phyloP scores from a whole-genome alignment of 2,113 vertebrate species.

The Centrocercus urophasianus region DNA sequence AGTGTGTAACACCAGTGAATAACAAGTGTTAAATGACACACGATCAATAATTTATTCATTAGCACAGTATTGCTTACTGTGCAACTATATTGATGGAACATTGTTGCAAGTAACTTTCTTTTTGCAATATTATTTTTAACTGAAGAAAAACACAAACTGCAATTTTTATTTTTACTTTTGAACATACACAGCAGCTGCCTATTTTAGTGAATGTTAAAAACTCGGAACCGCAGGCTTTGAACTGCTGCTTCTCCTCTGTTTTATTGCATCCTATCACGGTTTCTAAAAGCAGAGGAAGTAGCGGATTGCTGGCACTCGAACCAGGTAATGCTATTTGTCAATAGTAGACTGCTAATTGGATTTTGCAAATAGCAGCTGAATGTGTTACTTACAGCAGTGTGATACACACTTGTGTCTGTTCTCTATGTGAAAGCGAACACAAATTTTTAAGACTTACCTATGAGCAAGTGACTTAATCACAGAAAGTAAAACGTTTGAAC shows the following conservation, averaged over 20 bases:
- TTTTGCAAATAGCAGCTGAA: not conserved
- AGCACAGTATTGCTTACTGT: slow-evolving; percentile 48
- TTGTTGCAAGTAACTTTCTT: not conserved
- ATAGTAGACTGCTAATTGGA: not conserved
- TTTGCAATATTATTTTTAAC: not conserved
- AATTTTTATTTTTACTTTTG: not conserved
- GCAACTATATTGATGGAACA: slow-evolving; percentile 42
- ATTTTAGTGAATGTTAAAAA: not conserved
- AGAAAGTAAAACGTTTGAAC: not conserved
- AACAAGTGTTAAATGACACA: slow-evolving; percentile 57
- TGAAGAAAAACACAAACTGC: not conserved
- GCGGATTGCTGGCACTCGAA: not conserved
- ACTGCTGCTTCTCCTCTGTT: not conserved
- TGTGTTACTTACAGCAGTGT: not conserved
- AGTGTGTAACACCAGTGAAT: slow-evolving; percentile 45
- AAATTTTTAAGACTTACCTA: not conserved
- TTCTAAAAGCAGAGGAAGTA: not conserved
- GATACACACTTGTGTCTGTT: not conserved
- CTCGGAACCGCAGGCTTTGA: not conserved
- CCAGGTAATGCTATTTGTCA: not conserved
- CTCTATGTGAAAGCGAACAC: not conserved
- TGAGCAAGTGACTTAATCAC: not conserved
- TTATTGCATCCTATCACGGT: not conserved
- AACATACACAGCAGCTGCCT: not conserved
- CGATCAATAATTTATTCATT: slow-evolving; percentile 73